Evolutionary conservation across 2,113 vertebrate genomes (phyloP).

Genomic region (Chionis minor): DNA sequence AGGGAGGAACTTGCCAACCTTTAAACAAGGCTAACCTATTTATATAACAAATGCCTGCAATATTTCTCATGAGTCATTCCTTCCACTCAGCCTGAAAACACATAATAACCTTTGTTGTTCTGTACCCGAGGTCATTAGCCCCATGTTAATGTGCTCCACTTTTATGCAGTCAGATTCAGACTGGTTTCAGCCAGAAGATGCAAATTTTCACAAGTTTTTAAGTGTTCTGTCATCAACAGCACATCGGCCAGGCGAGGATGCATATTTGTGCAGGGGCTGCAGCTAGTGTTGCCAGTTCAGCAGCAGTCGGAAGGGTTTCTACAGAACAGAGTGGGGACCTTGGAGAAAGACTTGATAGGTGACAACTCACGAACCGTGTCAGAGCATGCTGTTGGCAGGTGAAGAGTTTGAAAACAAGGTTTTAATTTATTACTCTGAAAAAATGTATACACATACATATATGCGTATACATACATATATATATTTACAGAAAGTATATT

Average conservation of each 20-base stretch:
- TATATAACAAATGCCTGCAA: slow-evolving; percentile 28
- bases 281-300: background rate
- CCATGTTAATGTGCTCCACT: background rate
- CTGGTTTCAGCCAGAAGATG: background rate
- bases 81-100: slow-evolving; percentile 2
- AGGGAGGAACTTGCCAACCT: slow-evolving; percentile 11
- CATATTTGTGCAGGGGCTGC: background rate
- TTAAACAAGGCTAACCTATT: slow-evolving; percentile 29
- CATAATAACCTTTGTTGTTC: background rate
- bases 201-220: background rate
- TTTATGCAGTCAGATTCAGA: background rate
- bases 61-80: slow-evolving; percentile 42
- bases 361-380: background rate
- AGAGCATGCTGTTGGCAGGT: background rate
- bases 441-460: background rate
- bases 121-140: background rate
- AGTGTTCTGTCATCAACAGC: background rate
- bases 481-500: background rate
- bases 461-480: background rate
- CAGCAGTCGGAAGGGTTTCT: background rate
- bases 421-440: background rate
- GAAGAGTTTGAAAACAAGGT: background rate
- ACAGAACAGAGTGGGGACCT: background rate
- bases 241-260: background rate
- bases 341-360: background rate